phyloP scores from a whole-genome alignment of 2,888 invertebrate genomes.

The Cylindroiulus punctatus region DNA sequence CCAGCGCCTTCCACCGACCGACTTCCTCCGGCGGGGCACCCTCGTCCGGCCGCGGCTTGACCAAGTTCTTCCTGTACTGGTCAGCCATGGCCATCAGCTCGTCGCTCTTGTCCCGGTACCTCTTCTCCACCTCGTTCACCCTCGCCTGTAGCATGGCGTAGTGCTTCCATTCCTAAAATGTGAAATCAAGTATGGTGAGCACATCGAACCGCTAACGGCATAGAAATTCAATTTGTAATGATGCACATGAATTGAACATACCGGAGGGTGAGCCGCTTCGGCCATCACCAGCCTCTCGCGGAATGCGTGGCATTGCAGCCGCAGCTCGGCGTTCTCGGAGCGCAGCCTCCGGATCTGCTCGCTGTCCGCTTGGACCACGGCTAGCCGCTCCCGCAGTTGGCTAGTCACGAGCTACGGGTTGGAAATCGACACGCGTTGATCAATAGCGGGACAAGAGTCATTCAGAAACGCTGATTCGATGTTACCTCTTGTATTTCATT shows the following conservation, averaged over 20 bases:
- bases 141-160: constrained; percentile 33
- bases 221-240: background rate
- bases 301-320: background rate
- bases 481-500: constrained; percentile 21
- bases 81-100: constrained; percentile 17
- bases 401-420: background rate
- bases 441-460: too few species aligned
- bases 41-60: background rate
- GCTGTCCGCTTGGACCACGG: background rate
- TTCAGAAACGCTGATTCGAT: background rate
- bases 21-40: background rate
- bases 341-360: background rate
- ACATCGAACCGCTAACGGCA: background rate
- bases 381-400: background rate
- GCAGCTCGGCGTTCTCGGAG: constrained; percentile 30
- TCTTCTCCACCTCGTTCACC: constrained; percentile 51
- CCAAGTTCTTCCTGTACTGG: background rate
- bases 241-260: background rate
- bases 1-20: background rate
- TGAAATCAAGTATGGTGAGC: background rate
- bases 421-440: background rate
- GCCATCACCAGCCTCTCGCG: background rate
- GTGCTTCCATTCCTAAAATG: constrained; percentile 34
- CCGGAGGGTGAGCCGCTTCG: background rate
- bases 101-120: constrained; percentile 35